phyloP scores from a whole-genome alignment of 2,113 vertebrate species.

The Ammodytes dubius region DNA sequence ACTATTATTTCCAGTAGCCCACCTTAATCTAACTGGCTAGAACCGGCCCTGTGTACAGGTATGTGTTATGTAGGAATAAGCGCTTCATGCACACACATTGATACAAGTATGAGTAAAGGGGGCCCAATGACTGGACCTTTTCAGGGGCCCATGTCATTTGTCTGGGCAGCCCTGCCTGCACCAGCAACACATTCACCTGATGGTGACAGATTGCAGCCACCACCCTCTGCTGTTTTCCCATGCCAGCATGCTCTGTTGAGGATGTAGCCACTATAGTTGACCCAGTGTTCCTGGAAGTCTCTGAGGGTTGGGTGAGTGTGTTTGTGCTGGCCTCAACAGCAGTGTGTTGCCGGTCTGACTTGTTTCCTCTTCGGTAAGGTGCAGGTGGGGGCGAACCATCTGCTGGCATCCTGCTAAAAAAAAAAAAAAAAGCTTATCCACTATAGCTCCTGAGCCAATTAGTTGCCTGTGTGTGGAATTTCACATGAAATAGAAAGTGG shows the following conservation, averaged over 20 bases:
- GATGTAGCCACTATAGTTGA: conserved; percentile 14
- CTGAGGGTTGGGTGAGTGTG: not conserved
- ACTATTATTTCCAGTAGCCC: too few relatives aligned
- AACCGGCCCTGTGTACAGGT: too few relatives aligned
- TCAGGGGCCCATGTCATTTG: too few relatives aligned
- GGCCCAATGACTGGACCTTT: too few relatives aligned
- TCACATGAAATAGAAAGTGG: not conserved
- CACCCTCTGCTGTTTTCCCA: not conserved
- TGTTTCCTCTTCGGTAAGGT: not conserved
- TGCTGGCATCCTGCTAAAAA: not conserved
- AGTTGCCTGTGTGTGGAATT: not conserved
- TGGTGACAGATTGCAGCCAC: conserved; percentile 37
- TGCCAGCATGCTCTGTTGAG: conserved; percentile 20
- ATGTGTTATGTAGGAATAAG: too few relatives aligned
- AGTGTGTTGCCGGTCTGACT: not conserved
- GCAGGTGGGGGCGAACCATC: conserved; percentile 5
- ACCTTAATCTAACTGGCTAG: too few relatives aligned
- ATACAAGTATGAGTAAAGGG: too few relatives aligned
- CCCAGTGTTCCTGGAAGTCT: conserved; percentile 33
- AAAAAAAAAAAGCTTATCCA: not conserved
- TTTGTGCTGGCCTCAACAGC: conserved; percentile 10
- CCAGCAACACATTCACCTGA: conserved; percentile 19
- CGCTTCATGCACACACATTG: too few relatives aligned
- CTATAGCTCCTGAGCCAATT: not conserved
- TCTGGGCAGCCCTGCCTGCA: too few relatives aligned